phyloP scores from a whole-genome alignment of 2,797 vertebrate genomes.

The Oryzias sinensis region DNA sequence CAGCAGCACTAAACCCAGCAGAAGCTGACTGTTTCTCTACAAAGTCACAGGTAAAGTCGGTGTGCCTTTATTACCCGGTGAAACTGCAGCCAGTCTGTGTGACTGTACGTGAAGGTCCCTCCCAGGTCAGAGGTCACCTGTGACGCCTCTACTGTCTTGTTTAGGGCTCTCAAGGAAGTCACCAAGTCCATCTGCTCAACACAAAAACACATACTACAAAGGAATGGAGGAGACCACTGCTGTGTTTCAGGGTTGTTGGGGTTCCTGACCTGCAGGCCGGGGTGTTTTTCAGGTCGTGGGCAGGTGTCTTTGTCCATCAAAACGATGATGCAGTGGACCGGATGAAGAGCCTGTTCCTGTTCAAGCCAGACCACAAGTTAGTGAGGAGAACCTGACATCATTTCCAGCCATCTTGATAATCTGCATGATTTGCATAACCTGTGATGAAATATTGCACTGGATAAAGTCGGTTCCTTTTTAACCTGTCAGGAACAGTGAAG shows the following conservation, averaged over 20 bases:
- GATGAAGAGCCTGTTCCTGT: constrained; percentile 79
- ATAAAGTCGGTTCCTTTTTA: not conserved
- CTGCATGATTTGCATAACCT: no score
- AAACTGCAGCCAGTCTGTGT: constrained; percentile 91
- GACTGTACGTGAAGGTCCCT: constrained; percentile 86
- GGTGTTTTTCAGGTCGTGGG: constrained; percentile 78
- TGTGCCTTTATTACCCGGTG: constrained; percentile 77
- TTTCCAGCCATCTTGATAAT: not conserved
- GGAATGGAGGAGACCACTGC: not conserved
- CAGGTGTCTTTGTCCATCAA: constrained; percentile 85
- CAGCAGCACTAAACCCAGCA: no score
- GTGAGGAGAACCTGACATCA: not conserved
- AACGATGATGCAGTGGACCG: constrained; percentile 79
- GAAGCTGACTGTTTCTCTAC: no score
- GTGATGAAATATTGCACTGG: no score
- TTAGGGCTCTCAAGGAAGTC: constrained; percentile 84
- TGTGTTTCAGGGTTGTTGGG: not conserved
- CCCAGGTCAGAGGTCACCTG: constrained; percentile 87
- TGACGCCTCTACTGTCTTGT: constrained; percentile 83
- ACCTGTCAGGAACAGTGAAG: not conserved
- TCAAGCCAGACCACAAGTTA: constrained; percentile 1
- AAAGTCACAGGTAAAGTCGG: not conserved
- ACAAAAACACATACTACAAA: not conserved
- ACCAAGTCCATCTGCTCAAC: constrained; percentile 84
- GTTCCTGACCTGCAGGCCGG: constrained; percentile 83